A percentile compares a stretch with the other conserved stretches of the same genome.
Evolutionary conservation across 2,888 invertebrate genomes (phyloP).

Genomic region (Pycnomerus fuliginosus): DNA sequence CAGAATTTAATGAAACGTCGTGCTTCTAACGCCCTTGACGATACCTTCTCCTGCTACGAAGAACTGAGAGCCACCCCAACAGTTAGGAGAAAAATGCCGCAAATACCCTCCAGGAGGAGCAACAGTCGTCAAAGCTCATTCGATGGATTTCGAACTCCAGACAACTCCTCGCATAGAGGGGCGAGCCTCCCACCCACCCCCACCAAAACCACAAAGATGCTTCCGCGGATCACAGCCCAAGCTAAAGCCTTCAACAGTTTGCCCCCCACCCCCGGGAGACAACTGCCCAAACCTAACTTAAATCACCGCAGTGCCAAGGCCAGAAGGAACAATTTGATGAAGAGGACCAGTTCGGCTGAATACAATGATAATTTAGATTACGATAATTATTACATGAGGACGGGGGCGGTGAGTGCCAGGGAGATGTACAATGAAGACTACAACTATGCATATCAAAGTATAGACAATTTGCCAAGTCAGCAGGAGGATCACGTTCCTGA

Average conservation of each 20-base stretch:
- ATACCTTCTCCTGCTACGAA: constrained; percentile 41
- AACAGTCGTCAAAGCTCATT: constrained; percentile 49
- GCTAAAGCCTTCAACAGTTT: constrained; percentile 48
- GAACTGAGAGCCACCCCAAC: constrained; percentile 48
- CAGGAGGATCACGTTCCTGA: constrained; percentile 13
- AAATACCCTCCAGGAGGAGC: constrained; percentile 48
- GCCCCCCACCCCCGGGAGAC: constrained; percentile 58
- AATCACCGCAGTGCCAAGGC: constrained; percentile 48
- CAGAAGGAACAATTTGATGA: constrained; percentile 45
- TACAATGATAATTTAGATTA: constrained; percentile 43
- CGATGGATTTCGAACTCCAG: constrained; percentile 45
- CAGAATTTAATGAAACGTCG: constrained; percentile 59
- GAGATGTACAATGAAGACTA: constrained; percentile 66
- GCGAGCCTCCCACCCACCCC: constrained; percentile 53
- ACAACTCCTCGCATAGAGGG: constrained; percentile 46
- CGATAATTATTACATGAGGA: constrained; percentile 48
- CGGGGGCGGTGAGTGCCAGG: constrained; percentile 49
- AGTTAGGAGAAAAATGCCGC: constrained; percentile 48
- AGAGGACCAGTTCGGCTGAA: constrained; percentile 50
- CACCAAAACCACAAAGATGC: constrained; percentile 46
- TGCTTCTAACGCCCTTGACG: constrained; percentile 41
- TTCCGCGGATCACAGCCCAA: constrained; percentile 33
- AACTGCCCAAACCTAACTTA: constrained; percentile 53
- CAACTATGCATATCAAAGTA: constrained; percentile 70
- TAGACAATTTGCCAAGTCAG: constrained; percentile 59